A percentile compares a stretch with the other conserved stretches of the same genome.
Conservation (phyloP, 2,888 invertebrate species). For the Drosophila nr. medialis region DNA sequence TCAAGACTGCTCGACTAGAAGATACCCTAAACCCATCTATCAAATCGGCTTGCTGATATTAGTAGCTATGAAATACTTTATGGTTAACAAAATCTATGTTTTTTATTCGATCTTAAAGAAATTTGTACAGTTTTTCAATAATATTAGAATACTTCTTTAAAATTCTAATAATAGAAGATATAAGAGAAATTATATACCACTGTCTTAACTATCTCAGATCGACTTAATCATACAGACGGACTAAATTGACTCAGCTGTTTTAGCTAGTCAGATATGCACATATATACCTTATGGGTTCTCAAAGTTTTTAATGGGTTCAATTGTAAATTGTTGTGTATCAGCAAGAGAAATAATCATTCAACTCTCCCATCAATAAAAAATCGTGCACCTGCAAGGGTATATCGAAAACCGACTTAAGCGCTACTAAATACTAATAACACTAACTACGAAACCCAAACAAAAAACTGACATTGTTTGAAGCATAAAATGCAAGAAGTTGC, state of each 20-base stretch:
- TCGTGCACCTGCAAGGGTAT: slow-evolving; percentile 4
- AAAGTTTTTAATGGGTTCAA: not conserved
- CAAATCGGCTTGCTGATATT: not conserved
- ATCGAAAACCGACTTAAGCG: slow-evolving; percentile 4
- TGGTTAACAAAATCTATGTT: not conserved
- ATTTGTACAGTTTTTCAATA: not conserved
- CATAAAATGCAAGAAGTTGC: slow-evolving; percentile 44
- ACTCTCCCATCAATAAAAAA: not conserved
- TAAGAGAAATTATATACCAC: not conserved
- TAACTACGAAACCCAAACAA: slow-evolving; percentile 24
- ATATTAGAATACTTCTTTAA: too few relatives aligned
- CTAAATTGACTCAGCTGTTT: too few relatives aligned
- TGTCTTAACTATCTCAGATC: too few relatives aligned
- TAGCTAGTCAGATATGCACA: too few relatives aligned
- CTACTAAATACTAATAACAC: slow-evolving; percentile 41
- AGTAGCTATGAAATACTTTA: not conserved
- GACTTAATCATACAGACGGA: too few relatives aligned
- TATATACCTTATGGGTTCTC: not conserved
- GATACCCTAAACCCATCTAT: not conserved
- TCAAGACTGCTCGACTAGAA: too few relatives aligned
- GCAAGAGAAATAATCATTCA: not conserved
- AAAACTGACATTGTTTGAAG: slow-evolving; percentile 59
- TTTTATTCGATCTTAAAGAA: not conserved
- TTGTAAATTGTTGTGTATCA: not conserved
- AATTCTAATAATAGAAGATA: too few relatives aligned